Evolutionary conservation across 2,888 invertebrate genomes (phyloP).

Genomic region (Drosophila pegasa): DNA sequence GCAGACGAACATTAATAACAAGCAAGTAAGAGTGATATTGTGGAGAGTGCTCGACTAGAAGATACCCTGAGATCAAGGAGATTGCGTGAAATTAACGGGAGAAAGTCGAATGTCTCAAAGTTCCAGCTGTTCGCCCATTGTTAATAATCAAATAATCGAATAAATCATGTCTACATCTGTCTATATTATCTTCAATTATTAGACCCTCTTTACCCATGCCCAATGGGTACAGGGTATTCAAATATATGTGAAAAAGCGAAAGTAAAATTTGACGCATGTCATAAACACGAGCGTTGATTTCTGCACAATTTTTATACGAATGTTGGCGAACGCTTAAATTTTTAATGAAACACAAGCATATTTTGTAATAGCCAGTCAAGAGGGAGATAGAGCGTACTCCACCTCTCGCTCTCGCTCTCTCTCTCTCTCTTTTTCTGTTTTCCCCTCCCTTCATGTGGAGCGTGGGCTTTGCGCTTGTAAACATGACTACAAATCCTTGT

Average conservation of each 20-base stretch:
- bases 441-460: slow-evolving; percentile 8
- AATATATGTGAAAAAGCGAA: slow-evolving; percentile 5
- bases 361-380: slow-evolving; percentile 59
- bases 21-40: not conserved
- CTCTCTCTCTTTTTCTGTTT: not conserved
- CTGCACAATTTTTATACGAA: slow-evolving; percentile 31
- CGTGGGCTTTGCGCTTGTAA: slow-evolving; percentile 22
- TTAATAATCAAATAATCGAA: no score
- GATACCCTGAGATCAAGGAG: no score
- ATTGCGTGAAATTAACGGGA: no score
- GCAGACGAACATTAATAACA: slow-evolving; percentile 7
- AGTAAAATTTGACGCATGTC: slow-evolving; percentile 61
- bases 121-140: no score
- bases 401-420: not conserved
- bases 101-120: no score
- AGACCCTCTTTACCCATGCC: not conserved
- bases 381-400: not conserved
- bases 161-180: no score
- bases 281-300: slow-evolving; percentile 53
- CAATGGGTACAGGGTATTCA: not conserved
- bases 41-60: no score
- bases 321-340: slow-evolving; percentile 55
- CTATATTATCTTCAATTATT: not conserved
- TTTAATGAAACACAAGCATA: slow-evolving; percentile 76
- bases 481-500: slow-evolving; percentile 50